Conservation (phyloP, 2,113 vertebrate genomes). For the Silurus glanis region DNA sequence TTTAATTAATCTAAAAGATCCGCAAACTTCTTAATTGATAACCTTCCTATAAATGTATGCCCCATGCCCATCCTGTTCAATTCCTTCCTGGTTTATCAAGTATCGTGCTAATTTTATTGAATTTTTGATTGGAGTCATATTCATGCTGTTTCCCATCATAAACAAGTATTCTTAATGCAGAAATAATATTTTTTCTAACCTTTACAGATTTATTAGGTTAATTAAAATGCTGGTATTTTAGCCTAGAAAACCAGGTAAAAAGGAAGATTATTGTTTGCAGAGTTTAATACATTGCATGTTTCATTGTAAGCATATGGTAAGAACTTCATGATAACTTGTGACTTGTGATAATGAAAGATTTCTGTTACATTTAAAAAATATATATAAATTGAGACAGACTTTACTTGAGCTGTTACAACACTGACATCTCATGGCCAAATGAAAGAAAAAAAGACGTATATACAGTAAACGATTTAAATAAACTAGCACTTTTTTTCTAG, state of each 20-base stretch:
- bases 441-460: neutral
- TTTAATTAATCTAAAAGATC: neutral
- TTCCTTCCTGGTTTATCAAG: neutral
- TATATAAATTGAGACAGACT: neutral
- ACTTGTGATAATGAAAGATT: neutral
- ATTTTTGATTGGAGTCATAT: neutral
- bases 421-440: neutral
- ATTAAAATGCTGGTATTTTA: neutral
- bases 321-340: neutral
- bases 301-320: neutral
- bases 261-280: no score
- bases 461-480: neutral
- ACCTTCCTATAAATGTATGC: neutral
- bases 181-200: neutral
- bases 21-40: neutral
- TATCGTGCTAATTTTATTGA: neutral
- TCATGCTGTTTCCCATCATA: neutral
- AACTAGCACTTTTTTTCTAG: neutral
- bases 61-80: neutral
- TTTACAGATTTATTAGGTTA: neutral
- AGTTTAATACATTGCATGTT: neutral
- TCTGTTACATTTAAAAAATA: neutral
- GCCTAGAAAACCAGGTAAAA: neutral
- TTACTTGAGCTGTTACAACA: neutral
- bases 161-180: neutral